These are phyloP conservation scores for Alexandromys fortis DNA, from an alignment of 2,113 vertebrate genomes.

Conservation along the genomic window DNA sequence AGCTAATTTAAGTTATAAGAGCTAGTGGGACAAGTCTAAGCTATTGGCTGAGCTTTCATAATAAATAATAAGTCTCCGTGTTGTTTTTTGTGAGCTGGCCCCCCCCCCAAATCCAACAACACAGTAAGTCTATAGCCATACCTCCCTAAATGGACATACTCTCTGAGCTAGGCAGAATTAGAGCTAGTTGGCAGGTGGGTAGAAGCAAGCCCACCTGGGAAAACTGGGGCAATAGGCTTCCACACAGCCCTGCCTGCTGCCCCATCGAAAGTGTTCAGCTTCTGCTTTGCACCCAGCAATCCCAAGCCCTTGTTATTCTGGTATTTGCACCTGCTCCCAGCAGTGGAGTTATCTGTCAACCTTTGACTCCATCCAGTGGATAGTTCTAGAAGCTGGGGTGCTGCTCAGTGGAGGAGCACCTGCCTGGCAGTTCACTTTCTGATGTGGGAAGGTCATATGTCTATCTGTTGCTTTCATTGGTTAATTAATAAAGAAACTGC, in stretches of 20 bases:
- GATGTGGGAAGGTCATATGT: no score
- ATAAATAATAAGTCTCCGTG: no score
- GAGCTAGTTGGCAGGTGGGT: not conserved
- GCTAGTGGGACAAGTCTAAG: not conserved
- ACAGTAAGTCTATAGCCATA: not conserved
- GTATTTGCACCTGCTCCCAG: not conserved
- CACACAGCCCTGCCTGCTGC: not conserved
- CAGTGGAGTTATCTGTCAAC: not conserved
- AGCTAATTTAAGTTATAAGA: not conserved
- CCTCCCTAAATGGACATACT: not conserved
- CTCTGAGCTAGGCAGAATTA: not conserved
- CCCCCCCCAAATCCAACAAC: no score
- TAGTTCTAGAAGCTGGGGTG: not conserved
- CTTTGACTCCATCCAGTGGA: not conserved
- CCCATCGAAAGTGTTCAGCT: fast-evolving
- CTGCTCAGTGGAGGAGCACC: not conserved
- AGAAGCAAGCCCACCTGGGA: not conserved
- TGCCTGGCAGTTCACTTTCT: not conserved
- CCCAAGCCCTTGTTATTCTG: not conserved
- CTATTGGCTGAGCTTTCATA: no score
- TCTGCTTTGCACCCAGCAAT: not conserved
- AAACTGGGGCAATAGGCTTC: not conserved
- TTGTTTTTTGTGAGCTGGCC: no score
- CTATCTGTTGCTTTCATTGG: no score
- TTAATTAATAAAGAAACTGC: no score